Conservation (phyloP, 2,888 invertebrate genomes). For the Busseola fusca region DNA sequence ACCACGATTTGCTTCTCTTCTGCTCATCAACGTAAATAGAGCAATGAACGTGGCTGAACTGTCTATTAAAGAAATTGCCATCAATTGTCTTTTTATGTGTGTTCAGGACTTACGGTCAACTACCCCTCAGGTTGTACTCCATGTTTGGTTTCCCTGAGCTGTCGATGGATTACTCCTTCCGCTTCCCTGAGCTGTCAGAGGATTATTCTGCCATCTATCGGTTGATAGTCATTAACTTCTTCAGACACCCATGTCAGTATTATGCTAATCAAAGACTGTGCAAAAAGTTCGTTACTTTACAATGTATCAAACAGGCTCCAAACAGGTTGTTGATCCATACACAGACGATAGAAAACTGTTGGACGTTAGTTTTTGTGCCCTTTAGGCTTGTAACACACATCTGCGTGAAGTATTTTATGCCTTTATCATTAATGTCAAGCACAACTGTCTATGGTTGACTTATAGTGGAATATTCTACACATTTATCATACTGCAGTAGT, state of each 20-base stretch:
- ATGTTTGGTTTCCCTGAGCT: neutral
- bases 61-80: neutral
- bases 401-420: neutral
- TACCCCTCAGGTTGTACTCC: neutral
- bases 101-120: neutral
- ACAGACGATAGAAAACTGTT: constrained; percentile 44
- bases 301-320: constrained; percentile 35
- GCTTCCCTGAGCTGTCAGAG: neutral
- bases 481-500: neutral
- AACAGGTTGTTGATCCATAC: constrained; percentile 28
- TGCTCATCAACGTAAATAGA: neutral
- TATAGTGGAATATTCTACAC: constrained; percentile 15
- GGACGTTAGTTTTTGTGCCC: constrained; percentile 15
- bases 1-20: too few species aligned
- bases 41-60: neutral
- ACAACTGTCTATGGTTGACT: neutral
- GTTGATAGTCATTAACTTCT: constrained; percentile 3
- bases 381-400: constrained; percentile 10
- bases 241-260: constrained; percentile 11
- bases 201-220: neutral
- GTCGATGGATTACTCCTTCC: neutral
- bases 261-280: constrained; percentile 15
- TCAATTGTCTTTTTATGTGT: neutral
- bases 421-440: constrained; percentile 9
- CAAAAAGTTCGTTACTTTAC: constrained; percentile 40